Percentiles rank a stretch among this genome's conserved stretches.
Evolutionary conservation across 1,140 invertebrate species (phyloP).

Genomic region (Helicoverpa zea): DNA sequence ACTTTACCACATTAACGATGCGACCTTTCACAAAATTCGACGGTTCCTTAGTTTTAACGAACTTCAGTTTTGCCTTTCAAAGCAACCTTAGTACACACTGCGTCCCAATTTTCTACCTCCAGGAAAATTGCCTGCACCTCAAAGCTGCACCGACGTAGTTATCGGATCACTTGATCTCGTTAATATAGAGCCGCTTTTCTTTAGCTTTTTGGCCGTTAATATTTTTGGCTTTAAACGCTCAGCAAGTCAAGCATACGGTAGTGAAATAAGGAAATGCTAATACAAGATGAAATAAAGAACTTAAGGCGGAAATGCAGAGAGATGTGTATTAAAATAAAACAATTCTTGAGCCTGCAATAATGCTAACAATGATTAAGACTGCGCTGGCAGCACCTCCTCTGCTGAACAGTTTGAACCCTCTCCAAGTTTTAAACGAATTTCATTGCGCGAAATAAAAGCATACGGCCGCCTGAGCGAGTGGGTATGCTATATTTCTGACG

Average conservation of each 20-base stretch:
- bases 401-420: conserved; percentile 72
- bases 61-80: conserved; percentile 60
- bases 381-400: conserved; percentile 60
- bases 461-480: conserved; percentile 57
- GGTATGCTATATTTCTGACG: conserved; percentile 64
- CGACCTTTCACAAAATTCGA: conserved; percentile 72
- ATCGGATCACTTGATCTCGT: conserved; percentile 51
- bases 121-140: conserved; percentile 53
- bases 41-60: conserved; percentile 65
- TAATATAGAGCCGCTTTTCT: conserved; percentile 49
- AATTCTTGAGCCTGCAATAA: conserved; percentile 61
- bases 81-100: conserved; percentile 54
- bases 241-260: conserved; percentile 5
- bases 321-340: conserved; percentile 45
- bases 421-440: conserved; percentile 83
- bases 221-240: conserved; percentile 42
- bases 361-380: conserved; percentile 77
- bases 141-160: conserved; percentile 51
- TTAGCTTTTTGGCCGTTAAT: conserved; percentile 40
- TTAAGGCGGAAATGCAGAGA: conserved; percentile 17
- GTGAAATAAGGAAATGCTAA: conserved; percentile 39
- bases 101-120: conserved; percentile 52
- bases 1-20: conserved; percentile 68
- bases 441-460: conserved; percentile 75
- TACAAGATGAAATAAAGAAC: conserved; percentile 25